These are phyloP conservation scores for Triplophysa rosa DNA, from an alignment of 2,113 vertebrate genomes.

Conservation along the genomic window DNA sequence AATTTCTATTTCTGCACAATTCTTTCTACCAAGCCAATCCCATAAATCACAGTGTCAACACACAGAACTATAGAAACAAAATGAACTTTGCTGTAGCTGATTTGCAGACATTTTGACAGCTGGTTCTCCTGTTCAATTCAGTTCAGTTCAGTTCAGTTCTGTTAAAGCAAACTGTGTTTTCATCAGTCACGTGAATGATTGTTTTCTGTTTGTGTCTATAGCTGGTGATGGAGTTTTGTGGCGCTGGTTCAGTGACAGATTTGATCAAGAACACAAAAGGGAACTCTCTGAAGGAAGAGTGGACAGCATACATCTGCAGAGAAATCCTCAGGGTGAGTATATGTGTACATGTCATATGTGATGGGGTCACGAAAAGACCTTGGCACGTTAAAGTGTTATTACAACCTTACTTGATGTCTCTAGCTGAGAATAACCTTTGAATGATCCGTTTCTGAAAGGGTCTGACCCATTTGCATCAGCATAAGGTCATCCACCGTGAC, in stretches of 20 bases:
- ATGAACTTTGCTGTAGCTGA: not conserved
- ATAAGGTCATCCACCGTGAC: constrained; percentile 98
- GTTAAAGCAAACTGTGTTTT: not conserved
- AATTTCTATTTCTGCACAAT: too few relatives aligned
- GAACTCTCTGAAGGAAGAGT: constrained; percentile 96
- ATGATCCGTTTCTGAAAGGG: constrained; percentile 74
- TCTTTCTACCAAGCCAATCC: too few relatives aligned
- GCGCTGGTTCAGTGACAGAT: constrained; percentile 94
- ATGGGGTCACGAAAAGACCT: not conserved
- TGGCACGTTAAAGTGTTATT: not conserved
- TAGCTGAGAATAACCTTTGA: constrained; percentile 1
- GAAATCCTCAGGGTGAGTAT: constrained; percentile 91
- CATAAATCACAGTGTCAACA: too few relatives aligned
- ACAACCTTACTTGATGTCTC: not conserved
- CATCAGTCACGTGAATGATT: not conserved
- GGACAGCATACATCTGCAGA: constrained; percentile 98
- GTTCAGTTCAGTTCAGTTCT: too few relatives aligned
- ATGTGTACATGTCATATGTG: not conserved
- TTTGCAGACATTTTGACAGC: not conserved
- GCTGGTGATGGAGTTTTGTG: constrained; percentile 99
- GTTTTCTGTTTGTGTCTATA: constrained; percentile 54
- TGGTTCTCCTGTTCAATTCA: too few relatives aligned
- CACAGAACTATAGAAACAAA: too few relatives aligned
- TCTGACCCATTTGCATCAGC: constrained; percentile 97
- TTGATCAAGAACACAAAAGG: constrained; percentile 99